Evolutionary conservation across 2,113 vertebrate genomes (phyloP).

Genomic region (Petrocephalus zakoni): DNA sequence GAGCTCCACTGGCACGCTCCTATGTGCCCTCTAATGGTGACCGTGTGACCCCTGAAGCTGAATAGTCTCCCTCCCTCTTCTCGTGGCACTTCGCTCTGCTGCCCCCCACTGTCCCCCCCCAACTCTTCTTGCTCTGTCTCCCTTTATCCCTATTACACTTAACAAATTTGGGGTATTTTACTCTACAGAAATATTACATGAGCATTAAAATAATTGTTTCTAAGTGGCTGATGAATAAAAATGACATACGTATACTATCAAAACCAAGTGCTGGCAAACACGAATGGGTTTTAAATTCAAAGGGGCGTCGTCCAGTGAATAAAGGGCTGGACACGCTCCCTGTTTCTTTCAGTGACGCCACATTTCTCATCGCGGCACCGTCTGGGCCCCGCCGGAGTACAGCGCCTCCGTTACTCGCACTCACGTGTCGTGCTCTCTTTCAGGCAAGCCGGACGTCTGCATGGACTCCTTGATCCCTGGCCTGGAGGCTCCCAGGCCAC

Average conservation of each 20-base stretch:
- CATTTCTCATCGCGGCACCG: background rate
- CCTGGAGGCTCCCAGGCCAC: conserved; percentile 75
- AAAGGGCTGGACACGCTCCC: background rate
- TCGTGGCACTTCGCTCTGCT: background rate
- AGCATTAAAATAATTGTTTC: background rate
- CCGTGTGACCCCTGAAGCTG: background rate
- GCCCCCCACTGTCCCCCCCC: background rate
- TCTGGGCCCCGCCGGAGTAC: background rate
- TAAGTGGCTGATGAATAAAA: background rate
- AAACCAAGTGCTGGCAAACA: background rate
- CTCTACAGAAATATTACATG: background rate
- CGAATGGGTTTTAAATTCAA: background rate
- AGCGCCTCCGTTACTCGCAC: background rate
- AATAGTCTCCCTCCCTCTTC: background rate
- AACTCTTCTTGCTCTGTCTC: conserved; percentile 5
- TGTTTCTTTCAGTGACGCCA: background rate
- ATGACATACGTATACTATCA: background rate
- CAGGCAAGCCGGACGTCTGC: conserved; percentile 60
- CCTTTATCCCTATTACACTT: conserved; percentile 43
- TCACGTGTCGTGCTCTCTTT: conserved; percentile 21
- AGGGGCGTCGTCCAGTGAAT: background rate
- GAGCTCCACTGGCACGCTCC: background rate
- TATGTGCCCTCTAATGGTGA: background rate
- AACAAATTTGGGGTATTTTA: background rate
- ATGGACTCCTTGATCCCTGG: conserved; percentile 88